Evolutionary conservation across 1,140 invertebrate genomes (phyloP).

Genomic region (Temnothorax nylanderi): DNA sequence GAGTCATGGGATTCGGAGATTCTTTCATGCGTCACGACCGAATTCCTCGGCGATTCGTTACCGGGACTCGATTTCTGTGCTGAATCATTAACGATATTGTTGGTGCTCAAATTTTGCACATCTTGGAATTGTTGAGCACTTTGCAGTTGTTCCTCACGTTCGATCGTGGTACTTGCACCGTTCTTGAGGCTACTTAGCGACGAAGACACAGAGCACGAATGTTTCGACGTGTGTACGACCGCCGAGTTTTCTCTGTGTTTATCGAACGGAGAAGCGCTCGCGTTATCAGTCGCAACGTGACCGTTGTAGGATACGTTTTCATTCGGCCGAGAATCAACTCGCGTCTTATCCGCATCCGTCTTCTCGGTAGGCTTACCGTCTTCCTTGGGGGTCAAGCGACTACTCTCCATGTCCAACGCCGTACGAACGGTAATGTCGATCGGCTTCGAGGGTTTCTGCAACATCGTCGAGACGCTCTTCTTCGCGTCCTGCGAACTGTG

Average conservation of each 20-base stretch:
- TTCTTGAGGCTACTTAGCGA: not conserved
- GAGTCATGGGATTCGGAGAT: slow-evolving; percentile 19
- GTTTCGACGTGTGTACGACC: not conserved
- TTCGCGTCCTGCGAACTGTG: slow-evolving; percentile 73
- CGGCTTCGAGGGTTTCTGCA: slow-evolving; percentile 14
- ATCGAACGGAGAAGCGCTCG: not conserved
- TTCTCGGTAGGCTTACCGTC: not conserved
- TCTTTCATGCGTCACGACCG: not conserved
- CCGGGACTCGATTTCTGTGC: not conserved
- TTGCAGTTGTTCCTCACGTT: not conserved
- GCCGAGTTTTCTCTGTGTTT: not conserved
- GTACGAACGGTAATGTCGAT: slow-evolving; percentile 4
- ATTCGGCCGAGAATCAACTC: not conserved
- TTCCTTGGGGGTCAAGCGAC: not conserved
- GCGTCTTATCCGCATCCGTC: not conserved
- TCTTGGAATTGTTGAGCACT: not conserved
- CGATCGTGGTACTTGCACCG: not conserved
- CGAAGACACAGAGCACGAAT: not conserved
- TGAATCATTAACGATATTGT: not conserved
- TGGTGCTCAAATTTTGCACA: not conserved
- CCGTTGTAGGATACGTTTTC: not conserved
- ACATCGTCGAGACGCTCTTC: slow-evolving; percentile 63
- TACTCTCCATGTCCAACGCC: not conserved
- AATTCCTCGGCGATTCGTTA: not conserved
- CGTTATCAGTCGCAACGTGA: not conserved